phyloP scores from a whole-genome alignment of 2,113 vertebrate genomes.

The Ceyx melanurus region DNA sequence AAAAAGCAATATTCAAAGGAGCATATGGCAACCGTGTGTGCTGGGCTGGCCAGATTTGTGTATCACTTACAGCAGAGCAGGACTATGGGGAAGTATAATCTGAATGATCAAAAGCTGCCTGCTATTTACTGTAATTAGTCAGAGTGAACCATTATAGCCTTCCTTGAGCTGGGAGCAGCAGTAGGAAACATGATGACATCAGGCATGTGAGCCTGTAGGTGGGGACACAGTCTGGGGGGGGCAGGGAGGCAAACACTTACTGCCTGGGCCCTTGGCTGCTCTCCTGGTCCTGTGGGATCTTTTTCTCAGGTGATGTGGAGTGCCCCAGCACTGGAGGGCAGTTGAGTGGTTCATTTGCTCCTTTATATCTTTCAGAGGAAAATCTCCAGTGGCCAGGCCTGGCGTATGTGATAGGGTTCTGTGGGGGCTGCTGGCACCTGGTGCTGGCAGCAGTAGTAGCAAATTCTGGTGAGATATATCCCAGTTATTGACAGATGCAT shows the following conservation, averaged over 20 bases:
- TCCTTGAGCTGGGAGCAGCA: accelerated
- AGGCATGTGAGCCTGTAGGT: accelerated
- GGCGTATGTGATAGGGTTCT: neutral
- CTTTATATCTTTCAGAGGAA: neutral
- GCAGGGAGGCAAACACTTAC: too few species aligned
- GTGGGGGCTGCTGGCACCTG: neutral
- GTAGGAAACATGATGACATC: neutral
- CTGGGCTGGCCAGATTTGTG: neutral
- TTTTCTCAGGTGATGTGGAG: accelerated
- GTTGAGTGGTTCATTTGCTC: neutral
- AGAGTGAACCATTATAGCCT: neutral
- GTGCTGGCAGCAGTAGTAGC: neutral
- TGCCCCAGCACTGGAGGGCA: accelerated
- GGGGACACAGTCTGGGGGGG: accelerated
- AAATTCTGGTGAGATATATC: neutral
- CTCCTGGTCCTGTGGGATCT: accelerated
- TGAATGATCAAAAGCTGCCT: neutral
- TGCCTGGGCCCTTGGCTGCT: neutral
- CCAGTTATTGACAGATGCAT: neutral
- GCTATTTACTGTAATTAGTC: neutral
- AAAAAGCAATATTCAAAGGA: neutral
- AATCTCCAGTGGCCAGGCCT: neutral
- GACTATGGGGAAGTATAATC: neutral
- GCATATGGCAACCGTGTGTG: accelerated
- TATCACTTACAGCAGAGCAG: neutral